Conservation (phyloP, 2,888 invertebrate genomes). For the Zygaena filipendulae region DNA sequence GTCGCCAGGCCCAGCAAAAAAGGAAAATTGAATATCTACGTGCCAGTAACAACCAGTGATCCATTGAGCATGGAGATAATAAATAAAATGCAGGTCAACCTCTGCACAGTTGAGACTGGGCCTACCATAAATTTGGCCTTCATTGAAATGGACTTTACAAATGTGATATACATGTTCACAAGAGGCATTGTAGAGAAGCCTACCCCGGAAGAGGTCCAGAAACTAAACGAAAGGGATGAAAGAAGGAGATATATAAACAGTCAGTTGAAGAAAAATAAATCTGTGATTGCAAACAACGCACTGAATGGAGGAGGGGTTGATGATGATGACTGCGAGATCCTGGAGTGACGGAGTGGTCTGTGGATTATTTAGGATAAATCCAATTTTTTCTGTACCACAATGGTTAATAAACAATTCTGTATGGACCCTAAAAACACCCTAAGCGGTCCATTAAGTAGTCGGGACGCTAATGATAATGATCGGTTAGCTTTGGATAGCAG, state of each 20-base stretch:
- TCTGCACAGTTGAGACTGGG: conserved; percentile 54
- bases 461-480: too few relatives aligned
- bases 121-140: conserved; percentile 49
- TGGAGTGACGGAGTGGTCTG: too few relatives aligned
- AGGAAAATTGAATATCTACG: conserved; percentile 51
- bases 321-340: conserved; percentile 34
- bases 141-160: conserved; percentile 51
- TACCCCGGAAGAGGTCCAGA: conserved; percentile 27
- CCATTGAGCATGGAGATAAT: conserved; percentile 40
- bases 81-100: conserved; percentile 45
- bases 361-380: too few relatives aligned
- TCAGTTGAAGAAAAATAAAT: conserved; percentile 41
- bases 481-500: too few relatives aligned
- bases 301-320: conserved; percentile 50
- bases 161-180: conserved; percentile 53
- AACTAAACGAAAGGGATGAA: conserved; percentile 35
- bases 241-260: conserved; percentile 42
- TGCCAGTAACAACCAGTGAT: conserved; percentile 41
- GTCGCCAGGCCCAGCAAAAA: conserved; percentile 46
- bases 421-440: too few relatives aligned
- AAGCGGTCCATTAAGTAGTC: too few relatives aligned
- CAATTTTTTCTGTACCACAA: too few relatives aligned
- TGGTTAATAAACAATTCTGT: too few relatives aligned
- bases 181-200: conserved; percentile 38
- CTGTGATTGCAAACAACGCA: conserved; percentile 41